phyloP scores from a whole-genome alignment of 1,140 invertebrate species.

The Brachionus sp. region DNA sequence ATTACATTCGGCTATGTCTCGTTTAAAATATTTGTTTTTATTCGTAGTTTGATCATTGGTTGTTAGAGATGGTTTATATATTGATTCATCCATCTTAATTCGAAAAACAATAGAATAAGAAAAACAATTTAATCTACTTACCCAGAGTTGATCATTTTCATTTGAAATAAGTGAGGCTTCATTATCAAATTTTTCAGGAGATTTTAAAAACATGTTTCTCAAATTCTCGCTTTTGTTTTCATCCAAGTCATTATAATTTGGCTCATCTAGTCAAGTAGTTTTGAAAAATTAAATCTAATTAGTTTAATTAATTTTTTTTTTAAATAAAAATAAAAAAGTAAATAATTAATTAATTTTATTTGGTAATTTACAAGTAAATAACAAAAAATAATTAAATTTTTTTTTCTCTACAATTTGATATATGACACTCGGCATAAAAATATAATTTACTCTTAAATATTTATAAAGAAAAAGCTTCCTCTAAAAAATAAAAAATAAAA shows the following conservation, averaged over 20 bases:
- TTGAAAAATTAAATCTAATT: neutral
- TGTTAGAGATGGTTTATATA: neutral
- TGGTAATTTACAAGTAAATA: too few relatives aligned
- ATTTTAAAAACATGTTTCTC: conserved; percentile 16
- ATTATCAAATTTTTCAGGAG: neutral
- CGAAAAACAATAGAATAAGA: neutral
- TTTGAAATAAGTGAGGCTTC: neutral
- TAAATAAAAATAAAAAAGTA: too few relatives aligned
- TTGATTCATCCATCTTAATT: neutral
- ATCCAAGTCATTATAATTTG: neutral
- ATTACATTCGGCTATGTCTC: neutral
- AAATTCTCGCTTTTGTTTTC: neutral
- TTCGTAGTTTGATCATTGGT: neutral
- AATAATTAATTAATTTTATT: too few relatives aligned
- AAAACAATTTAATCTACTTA: neutral
- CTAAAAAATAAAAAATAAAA: too few relatives aligned
- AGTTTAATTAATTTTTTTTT: neutral
- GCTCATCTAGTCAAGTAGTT: neutral
- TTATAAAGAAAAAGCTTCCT: too few relatives aligned
- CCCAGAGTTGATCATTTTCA: neutral
- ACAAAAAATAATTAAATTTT: too few relatives aligned
- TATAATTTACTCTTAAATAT: too few relatives aligned
- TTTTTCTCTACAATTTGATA: too few relatives aligned
- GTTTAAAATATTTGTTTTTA: neutral
- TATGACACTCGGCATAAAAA: too few relatives aligned